phyloP scores from a whole-genome alignment of 2,113 vertebrate species.

The Orycteropus afer region DNA sequence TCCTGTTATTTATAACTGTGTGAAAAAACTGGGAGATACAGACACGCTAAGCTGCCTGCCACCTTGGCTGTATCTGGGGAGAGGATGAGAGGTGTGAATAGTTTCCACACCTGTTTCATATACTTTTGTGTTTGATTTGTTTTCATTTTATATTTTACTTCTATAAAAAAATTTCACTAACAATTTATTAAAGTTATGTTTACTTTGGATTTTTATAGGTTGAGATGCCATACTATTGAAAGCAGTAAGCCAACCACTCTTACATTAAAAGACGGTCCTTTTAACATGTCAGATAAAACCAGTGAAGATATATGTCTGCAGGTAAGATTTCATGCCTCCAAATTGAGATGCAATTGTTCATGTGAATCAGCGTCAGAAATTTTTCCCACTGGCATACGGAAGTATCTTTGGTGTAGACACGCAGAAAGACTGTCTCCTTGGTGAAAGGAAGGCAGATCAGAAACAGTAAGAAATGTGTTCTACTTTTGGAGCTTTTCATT shows the following conservation, averaged over 20 bases:
- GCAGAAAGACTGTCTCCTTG: neutral
- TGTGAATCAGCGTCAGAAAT: neutral
- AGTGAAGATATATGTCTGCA: conserved; percentile 90
- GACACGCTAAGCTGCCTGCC: neutral
- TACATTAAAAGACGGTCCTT: conserved; percentile 84
- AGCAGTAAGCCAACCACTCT: conserved; percentile 86
- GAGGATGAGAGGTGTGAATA: neutral
- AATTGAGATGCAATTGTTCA: neutral
- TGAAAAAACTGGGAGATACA: conserved; percentile 1
- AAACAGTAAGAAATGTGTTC: neutral
- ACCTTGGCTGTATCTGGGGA: neutral
- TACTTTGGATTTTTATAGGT: conserved; percentile 83
- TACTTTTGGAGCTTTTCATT: conserved; percentile 20
- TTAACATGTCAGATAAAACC: conserved; percentile 82
- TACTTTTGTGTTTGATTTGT: neutral
- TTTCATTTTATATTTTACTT: conserved; percentile 27
- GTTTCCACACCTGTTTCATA: neutral
- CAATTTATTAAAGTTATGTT: neutral
- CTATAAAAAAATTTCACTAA: neutral
- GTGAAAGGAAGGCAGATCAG: conserved; percentile 7
- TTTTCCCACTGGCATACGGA: neutral
- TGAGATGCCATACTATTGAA: conserved; percentile 94
- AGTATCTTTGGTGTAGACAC: neutral
- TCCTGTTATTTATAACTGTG: neutral
- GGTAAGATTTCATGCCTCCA: conserved; percentile 82